Evolutionary conservation across 2,888 invertebrate genomes (phyloP).

Genomic region (Rotaria magnacalcarata): DNA sequence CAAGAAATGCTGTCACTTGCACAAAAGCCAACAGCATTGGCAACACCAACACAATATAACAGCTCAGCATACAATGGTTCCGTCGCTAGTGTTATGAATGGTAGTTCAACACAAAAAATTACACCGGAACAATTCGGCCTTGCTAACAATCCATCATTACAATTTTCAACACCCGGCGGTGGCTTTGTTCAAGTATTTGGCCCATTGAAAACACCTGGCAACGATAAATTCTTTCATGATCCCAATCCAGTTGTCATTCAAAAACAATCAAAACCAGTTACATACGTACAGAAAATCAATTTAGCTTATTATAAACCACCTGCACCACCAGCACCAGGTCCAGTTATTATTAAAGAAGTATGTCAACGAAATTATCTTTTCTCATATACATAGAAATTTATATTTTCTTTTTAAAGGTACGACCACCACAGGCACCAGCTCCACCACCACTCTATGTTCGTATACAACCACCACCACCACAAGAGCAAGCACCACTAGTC

Average conservation of each 20-base stretch:
- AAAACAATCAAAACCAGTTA: background rate
- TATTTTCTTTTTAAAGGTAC: background rate
- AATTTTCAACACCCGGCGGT: background rate
- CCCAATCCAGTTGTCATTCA: background rate
- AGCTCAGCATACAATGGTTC: background rate
- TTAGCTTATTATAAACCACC: slow-evolving; percentile 1
- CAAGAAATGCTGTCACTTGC: background rate
- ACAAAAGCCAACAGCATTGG: background rate
- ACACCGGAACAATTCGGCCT: background rate
- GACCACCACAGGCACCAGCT: slow-evolving; percentile 22
- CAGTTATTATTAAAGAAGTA: slow-evolving; percentile 13
- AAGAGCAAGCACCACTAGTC: slow-evolving; percentile 11
- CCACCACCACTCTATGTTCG: slow-evolving; percentile 27
- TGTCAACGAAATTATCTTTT: background rate
- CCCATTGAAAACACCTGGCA: background rate
- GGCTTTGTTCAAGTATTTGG: background rate
- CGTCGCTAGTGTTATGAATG: background rate
- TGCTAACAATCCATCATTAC: background rate
- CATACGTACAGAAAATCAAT: background rate
- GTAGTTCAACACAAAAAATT: background rate
- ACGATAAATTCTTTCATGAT: slow-evolving; percentile 9
- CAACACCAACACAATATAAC: background rate
- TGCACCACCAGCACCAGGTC: slow-evolving; percentile 19
- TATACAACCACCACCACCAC: slow-evolving; percentile 8
- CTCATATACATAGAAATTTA: background rate